Evolutionary conservation across 2,888 invertebrate species (phyloP), one percentile per base, ranked within the genome.

Genomic region (Ornithoptera priamus): DNA sequence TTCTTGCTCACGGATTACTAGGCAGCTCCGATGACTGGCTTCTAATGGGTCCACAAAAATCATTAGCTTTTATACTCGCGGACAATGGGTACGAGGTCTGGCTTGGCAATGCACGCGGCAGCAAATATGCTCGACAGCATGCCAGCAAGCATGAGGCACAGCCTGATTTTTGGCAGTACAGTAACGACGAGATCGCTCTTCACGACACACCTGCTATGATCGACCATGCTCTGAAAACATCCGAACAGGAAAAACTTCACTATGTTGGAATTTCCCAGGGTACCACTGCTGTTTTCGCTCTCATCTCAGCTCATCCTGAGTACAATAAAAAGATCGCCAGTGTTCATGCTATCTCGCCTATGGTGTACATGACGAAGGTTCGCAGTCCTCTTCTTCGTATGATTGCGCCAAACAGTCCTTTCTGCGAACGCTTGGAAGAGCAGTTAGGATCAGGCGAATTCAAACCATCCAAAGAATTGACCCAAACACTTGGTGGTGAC

Each of bases 11-110:
- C 80, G 95, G 96, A 7, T 82, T 97, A 4, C 81, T 95, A n/a
- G 94, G 94, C 61, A 94, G 94, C 74, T 94, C 96, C 0, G 93
- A 94, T 42, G 94, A 95, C 81, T 97, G 95, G 94, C 87, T 96
- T 5, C 86, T 95, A 72, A 94, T 95, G 82, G 94, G 94, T 20
- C 94, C 94, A 0, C 86, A 92, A 69, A 93, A 94, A 72, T 87
- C 90, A 0, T 87, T 92, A 56, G 85, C 89, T 30, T 92, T 85
- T 78, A 75, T 85, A 72, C 82, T 92, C 20, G 78, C 86, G 39
- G 88, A 90, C 72, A 86, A 85, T 57, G 90, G 89, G 69, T 88
- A 83, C 75, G 91, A 92, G n/a, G 92, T 92, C 65, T 92, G 89
- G 90, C 83, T 92, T 57, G 91, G 90, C 73, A 92, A 90, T 77